A percentile compares a stretch with the other conserved stretches of the same genome.
phyloP scores from a whole-genome alignment of 2,113 vertebrate genomes.

The Odontesthes bonariensis region DNA sequence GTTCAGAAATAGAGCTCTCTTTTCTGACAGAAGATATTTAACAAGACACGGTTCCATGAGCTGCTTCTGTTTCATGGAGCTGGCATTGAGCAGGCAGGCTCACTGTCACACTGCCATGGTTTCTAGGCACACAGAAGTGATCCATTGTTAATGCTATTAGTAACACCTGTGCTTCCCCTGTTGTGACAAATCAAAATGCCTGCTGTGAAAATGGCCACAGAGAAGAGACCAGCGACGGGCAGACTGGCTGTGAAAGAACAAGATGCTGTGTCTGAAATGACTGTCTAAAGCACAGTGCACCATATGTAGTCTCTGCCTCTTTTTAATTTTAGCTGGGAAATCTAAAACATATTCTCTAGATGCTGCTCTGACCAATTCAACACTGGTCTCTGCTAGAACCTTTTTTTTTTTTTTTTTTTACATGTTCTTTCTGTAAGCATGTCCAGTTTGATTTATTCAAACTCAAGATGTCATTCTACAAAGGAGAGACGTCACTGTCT shows the following conservation, averaged over 20 bases:
- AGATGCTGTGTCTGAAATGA: neutral
- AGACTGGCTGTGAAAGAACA: neutral
- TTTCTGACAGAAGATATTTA: neutral
- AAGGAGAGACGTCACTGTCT: too few species aligned
- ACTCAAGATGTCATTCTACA: too few species aligned
- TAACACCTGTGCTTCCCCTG: constrained; percentile 3
- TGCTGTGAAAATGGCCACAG: neutral
- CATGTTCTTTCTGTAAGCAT: too few species aligned
- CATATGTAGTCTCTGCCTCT: neutral
- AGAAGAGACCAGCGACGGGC: neutral
- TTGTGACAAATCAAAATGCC: constrained; percentile 3
- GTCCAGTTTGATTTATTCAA: too few species aligned
- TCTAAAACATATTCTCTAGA: neutral
- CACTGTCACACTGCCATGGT: neutral
- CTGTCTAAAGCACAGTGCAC: neutral
- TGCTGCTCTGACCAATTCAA: neutral
- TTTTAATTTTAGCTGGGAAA: neutral
- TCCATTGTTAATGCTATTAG: constrained; percentile 12
- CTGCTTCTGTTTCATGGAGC: neutral
- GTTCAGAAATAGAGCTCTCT: neutral
- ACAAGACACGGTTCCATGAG: neutral
- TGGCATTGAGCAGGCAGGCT: neutral
- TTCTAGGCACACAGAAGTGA: constrained; percentile 5
- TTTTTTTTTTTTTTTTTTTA: too few species aligned
- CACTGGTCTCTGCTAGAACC: neutral